Evolutionary conservation across 2,888 invertebrate genomes (phyloP).

Genomic region (Caenorhabditis sinica): DNA sequence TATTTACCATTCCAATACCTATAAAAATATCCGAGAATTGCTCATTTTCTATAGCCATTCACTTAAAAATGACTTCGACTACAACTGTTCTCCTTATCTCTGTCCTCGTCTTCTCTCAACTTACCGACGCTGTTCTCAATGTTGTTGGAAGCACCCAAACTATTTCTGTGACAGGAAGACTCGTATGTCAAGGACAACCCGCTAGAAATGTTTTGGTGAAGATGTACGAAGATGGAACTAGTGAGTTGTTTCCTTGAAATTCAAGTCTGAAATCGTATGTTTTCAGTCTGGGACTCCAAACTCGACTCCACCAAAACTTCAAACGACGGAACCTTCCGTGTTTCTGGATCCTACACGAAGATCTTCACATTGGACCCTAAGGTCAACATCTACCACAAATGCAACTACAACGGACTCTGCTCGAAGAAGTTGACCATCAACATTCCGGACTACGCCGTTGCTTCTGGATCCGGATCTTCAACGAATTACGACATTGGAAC

Average conservation of each 20-base stretch:
- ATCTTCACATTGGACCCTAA: constrained; percentile 54
- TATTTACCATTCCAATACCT: constrained; percentile 30
- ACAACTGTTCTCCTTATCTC: constrained; percentile 21
- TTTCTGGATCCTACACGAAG: constrained; percentile 51
- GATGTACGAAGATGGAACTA: constrained; percentile 67
- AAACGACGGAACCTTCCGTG: constrained; percentile 56
- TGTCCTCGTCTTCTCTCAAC: constrained; percentile 28
- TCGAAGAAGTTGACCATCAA: constrained; percentile 65
- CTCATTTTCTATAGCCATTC: constrained; percentile 14
- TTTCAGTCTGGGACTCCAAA: constrained; percentile 56
- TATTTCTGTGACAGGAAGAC: constrained; percentile 59
- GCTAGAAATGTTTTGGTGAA: constrained; percentile 57
- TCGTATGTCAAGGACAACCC: constrained; percentile 62
- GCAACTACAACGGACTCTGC: constrained; percentile 64
- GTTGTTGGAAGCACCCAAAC: constrained; percentile 62
- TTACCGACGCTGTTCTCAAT: constrained; percentile 34
- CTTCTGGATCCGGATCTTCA: constrained; percentile 43
- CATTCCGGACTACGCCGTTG: constrained; percentile 58
- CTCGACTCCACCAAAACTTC: constrained; percentile 41
- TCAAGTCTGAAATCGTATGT: not conserved
- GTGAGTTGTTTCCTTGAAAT: constrained; percentile 29
- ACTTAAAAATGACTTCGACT: constrained; percentile 39
- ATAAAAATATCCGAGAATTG: constrained; percentile 10
- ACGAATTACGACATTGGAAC: constrained; percentile 66
- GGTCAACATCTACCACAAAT: constrained; percentile 60